Percentiles rank a stretch among this genome's conserved stretches.
These are phyloP conservation scores for Temnothorax nylanderi DNA, from an alignment of 1,140 invertebrate genomes.

Conservation along the genomic window DNA sequence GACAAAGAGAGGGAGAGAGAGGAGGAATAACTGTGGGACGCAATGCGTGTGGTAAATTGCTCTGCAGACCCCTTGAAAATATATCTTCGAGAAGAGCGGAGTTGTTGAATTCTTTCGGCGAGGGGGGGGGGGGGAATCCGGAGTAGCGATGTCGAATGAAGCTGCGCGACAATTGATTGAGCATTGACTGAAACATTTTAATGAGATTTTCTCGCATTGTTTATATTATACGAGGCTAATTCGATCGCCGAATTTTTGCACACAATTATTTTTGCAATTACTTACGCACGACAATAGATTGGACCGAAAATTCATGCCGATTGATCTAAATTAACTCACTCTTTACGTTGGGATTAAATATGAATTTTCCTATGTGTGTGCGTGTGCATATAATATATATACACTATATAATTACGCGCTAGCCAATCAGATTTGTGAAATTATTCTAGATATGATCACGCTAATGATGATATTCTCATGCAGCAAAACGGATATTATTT, in stretches of 20 bases:
- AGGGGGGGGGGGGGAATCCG: too few relatives aligned
- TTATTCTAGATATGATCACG: not conserved
- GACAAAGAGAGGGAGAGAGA: not conserved
- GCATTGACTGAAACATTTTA: not conserved
- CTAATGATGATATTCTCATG: constrained; percentile 10
- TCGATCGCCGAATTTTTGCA: constrained; percentile 13
- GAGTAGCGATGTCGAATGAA: not conserved
- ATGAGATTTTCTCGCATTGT: constrained; percentile 33
- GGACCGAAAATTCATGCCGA: not conserved
- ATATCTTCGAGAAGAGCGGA: constrained; percentile 1
- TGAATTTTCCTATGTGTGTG: not conserved
- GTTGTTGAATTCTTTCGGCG: not conserved
- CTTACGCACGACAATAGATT: not conserved
- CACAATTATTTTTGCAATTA: not conserved
- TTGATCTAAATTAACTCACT: constrained; percentile 19
- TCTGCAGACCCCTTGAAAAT: constrained; percentile 5
- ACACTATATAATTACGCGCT: not conserved
- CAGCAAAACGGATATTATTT: not conserved
- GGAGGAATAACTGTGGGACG: not conserved
- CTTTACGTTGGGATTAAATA: constrained; percentile 7
- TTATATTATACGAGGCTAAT: not conserved
- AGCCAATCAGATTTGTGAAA: not conserved
- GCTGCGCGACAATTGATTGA: constrained; percentile 5
- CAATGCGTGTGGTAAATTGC: constrained; percentile 32
- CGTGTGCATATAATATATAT: not conserved